These are phyloP conservation scores for Salvelinus fontinalis DNA, from an alignment of 2,113 vertebrate species.

Conservation along the genomic window DNA sequence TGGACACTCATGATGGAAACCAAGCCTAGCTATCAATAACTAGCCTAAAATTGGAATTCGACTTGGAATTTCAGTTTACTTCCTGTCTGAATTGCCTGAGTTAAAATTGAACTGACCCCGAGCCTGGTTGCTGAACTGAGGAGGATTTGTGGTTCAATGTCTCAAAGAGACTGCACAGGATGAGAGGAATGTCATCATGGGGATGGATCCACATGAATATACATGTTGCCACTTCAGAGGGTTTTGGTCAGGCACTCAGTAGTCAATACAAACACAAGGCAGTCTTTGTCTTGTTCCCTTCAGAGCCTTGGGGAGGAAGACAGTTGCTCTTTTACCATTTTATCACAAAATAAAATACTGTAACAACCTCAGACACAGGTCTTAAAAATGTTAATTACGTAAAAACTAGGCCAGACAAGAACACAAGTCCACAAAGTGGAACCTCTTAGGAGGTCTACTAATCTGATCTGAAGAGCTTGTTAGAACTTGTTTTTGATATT, in stretches of 20 bases:
- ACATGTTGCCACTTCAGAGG: constrained; percentile 47
- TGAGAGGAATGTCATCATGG: constrained; percentile 43
- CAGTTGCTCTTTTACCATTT: constrained; percentile 30
- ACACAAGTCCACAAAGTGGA: neutral
- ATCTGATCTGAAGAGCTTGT: neutral
- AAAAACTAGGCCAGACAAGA: neutral
- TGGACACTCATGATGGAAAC: no score
- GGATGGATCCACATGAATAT: constrained; percentile 53
- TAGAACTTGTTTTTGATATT: constrained; percentile 16
- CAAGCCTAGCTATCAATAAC: no score
- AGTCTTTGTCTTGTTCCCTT: constrained; percentile 56
- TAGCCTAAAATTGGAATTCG: neutral
- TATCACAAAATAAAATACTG: constrained; percentile 12
- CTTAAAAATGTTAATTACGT: neutral
- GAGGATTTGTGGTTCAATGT: neutral
- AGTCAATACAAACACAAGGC: constrained; percentile 55
- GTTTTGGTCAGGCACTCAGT: constrained; percentile 43
- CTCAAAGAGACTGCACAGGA: constrained; percentile 35
- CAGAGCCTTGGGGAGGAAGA: constrained; percentile 45
- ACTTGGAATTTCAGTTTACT: neutral
- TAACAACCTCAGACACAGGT: constrained; percentile 17
- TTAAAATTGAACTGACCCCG: no score
- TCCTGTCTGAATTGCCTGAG: no score
- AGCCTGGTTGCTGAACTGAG: neutral
- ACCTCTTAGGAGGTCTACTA: constrained; percentile 18